phyloP scores from a whole-genome alignment of 2,797 vertebrate genomes.

The Xenentodon cancila region DNA sequence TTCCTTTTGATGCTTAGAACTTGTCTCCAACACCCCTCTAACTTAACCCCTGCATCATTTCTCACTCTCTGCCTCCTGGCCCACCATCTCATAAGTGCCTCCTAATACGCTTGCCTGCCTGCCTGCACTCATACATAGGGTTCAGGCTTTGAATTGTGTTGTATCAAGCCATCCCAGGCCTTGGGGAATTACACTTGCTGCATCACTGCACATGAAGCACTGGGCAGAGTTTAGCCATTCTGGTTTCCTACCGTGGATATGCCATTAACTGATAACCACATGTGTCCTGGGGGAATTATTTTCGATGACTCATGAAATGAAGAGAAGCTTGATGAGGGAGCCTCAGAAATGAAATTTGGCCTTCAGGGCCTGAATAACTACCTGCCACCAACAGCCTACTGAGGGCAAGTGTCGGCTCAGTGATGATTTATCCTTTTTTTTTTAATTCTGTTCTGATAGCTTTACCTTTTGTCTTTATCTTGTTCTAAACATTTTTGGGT shows the following conservation, averaged over 20 bases:
- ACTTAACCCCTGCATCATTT: not conserved
- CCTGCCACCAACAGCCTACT: constrained; percentile 44
- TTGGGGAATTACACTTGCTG: constrained; percentile 59
- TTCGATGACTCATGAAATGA: constrained; percentile 72
- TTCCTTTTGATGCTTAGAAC: constrained; percentile 8
- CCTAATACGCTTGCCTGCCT: constrained; percentile 40
- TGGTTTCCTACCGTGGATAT: constrained; percentile 64
- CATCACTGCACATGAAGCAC: constrained; percentile 69
- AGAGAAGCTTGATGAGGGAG: constrained; percentile 48
- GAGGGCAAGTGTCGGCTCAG: not conserved
- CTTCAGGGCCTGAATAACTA: constrained; percentile 59
- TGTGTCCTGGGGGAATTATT: constrained; percentile 56
- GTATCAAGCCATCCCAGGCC: constrained; percentile 55
- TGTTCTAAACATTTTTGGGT: no score
- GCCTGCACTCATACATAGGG: constrained; percentile 33
- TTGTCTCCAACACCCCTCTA: constrained; percentile 9
- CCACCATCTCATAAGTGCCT: not conserved
- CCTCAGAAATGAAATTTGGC: constrained; percentile 48
- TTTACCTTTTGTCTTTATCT: not conserved
- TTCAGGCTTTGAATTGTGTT: constrained; percentile 56
- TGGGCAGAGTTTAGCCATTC: constrained; percentile 58
- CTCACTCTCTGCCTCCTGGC: constrained; percentile 9
- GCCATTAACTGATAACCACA: constrained; percentile 73
- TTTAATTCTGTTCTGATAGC: constrained; percentile 7
- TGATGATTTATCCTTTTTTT: constrained; percentile 20